Conservation (phyloP, 2,797 vertebrate genomes). For the Lagocephalus sceleratus region DNA sequence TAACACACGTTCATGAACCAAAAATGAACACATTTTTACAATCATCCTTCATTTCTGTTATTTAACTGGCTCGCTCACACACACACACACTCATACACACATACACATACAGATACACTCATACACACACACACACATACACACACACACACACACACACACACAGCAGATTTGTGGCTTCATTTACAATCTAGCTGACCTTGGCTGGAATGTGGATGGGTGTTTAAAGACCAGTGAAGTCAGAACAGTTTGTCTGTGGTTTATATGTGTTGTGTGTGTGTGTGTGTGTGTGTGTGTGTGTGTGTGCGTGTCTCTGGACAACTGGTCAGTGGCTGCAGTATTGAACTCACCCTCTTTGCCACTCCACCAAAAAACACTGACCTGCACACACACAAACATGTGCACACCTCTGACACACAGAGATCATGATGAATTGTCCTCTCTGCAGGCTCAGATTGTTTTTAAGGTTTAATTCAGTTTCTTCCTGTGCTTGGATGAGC, state of each 20-base stretch:
- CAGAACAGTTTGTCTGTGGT: conserved; percentile 33
- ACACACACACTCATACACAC: not conserved
- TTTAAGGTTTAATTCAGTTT: conserved; percentile 99
- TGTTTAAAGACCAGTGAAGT: conserved; percentile 78
- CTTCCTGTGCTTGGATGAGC: conserved; percentile 99
- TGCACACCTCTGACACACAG: conserved; percentile 79
- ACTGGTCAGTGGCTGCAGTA: conserved; percentile 76
- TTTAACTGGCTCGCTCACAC: not conserved
- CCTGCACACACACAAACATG: conserved; percentile 9
- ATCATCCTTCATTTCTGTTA: conserved; percentile 13
- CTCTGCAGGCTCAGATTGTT: conserved; percentile 95
- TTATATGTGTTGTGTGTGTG: conserved; percentile 1
- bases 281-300: conserved; percentile 29
- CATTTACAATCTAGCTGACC: conserved; percentile 81
- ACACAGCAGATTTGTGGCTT: conserved; percentile 51
- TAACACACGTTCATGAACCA: conserved; percentile 18
- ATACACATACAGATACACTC: not conserved
- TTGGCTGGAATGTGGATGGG: conserved; percentile 75
- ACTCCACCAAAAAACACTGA: conserved; percentile 17
- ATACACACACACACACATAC: not conserved
- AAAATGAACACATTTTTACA: conserved; percentile 9
- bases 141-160: conserved; percentile 1
- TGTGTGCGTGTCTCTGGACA: conserved; percentile 40
- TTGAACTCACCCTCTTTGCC: conserved; percentile 64
- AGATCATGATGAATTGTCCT: conserved; percentile 99